These are phyloP conservation scores for Tupaia tana DNA, from an alignment of 2,113 vertebrate species.

Conservation along the genomic window DNA sequence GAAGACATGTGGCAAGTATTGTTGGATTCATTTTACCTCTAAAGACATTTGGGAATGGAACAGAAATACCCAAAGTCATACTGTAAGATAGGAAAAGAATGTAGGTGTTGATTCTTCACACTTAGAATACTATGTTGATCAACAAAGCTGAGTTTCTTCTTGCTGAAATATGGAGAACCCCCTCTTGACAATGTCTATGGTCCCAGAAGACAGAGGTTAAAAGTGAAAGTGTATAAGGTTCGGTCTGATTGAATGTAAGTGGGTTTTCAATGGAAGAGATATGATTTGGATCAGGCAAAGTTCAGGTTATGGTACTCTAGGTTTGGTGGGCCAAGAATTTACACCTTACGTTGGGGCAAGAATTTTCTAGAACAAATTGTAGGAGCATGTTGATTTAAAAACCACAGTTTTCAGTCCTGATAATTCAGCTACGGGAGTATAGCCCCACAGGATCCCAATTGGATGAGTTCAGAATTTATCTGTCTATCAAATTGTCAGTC, in stretches of 20 bases:
- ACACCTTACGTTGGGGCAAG: neutral
- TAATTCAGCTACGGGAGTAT: neutral
- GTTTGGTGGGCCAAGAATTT: neutral
- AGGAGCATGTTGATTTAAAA: neutral
- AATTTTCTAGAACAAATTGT: neutral
- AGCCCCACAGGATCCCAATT: neutral
- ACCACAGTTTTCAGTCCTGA: neutral
- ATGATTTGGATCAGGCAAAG: neutral
- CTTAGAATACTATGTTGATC: neutral
- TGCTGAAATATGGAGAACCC: neutral
- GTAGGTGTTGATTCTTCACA: neutral
- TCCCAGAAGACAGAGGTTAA: neutral
- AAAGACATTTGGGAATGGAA: neutral
- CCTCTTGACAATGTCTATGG: neutral
- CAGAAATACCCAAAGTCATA: neutral
- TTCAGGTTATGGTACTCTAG: neutral
- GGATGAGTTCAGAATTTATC: neutral
- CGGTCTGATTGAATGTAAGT: neutral
- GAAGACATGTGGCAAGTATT: neutral
- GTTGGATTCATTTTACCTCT: neutral
- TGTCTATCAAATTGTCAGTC: neutral
- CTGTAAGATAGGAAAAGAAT: neutral
- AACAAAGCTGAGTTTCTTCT: neutral
- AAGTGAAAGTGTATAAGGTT: neutral
- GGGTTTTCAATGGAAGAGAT: neutral